Base-by-base conservation (phyloP, 2,797 vertebrate genomes). In the Eulemur rubriventer region DNA sequence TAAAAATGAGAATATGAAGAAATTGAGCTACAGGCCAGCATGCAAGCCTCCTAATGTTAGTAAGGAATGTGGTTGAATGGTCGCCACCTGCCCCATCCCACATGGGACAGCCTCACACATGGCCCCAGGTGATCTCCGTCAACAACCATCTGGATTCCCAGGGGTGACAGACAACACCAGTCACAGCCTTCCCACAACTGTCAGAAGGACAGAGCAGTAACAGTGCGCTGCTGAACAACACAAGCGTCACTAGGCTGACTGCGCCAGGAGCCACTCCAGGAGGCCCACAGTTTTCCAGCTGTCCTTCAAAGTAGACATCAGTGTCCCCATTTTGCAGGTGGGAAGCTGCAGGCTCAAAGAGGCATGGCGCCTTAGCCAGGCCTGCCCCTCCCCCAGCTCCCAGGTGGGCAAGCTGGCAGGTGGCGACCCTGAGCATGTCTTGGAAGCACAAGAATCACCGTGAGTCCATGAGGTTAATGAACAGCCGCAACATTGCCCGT, bases 401-500 rank as follows among this genome's bases (percentile, higher is more conserved):
- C 38, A 0, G 82, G 97, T 93, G 88, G 94, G 84, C 0, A 24
- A 65, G 78, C 24, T 43, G 98, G 97, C 98, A 98, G 98, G 98
- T 98, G 98, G 98, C 98, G 97, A 98, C 98, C 89, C 1, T 57
- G 95, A 97, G 76, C 91, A 97, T 94, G 28, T 97, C 97, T 89
- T 89, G 78, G 97, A 96, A 98, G 97, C 95, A 97, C 97, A 95
- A 95, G 94, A 97, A 76, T 95, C 96, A 98, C 69, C 7, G 67
- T 96, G 93, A 97, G 96, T 95, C 97, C 48, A 98, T 95, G 97
- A 97, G 94, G 87, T 95, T 95, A 96, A 98, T 98, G 94, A 98
- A 97, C 91, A 97, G 97, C 95, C 33, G 57, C 98, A 98, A 98
- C 98, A 98, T 99, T 99, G 99, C 99, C 99, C 99, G 99, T 99